Conservation (phyloP, 1,140 invertebrate genomes). For the Maconellicoccus hirsutus region DNA sequence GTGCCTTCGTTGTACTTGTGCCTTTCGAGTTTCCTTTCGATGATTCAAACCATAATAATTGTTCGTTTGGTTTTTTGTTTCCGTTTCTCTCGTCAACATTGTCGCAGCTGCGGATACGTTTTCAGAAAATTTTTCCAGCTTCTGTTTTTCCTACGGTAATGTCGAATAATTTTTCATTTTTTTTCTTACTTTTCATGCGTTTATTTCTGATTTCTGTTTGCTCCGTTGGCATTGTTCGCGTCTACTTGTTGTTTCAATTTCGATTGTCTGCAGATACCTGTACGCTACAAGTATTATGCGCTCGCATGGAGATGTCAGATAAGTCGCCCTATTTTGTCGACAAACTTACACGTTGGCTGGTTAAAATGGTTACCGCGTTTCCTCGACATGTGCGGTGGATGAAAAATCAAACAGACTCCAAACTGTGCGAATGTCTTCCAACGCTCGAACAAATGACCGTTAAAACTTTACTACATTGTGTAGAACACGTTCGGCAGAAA, state of each 20-base stretch:
- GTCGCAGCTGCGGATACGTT: neutral
- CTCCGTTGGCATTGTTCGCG: too few relatives aligned
- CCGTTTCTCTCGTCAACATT: too few relatives aligned
- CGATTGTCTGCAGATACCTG: neutral
- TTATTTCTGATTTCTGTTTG: too few relatives aligned
- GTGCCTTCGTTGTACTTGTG: too few relatives aligned
- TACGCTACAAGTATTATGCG: neutral
- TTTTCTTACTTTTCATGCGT: neutral
- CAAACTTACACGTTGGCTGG: neutral
- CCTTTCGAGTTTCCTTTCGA: too few relatives aligned
- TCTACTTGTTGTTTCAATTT: too few relatives aligned
- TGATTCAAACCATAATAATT: too few relatives aligned
- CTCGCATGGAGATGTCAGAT: neutral
- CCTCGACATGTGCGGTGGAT: neutral
- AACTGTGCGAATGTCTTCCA: neutral
- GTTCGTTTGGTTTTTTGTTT: too few relatives aligned
- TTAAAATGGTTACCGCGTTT: neutral
- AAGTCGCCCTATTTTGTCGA: neutral
- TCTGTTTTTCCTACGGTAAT: neutral
- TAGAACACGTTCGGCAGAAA: neutral
- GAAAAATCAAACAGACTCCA: neutral
- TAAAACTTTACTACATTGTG: neutral
- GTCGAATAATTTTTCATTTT: too few relatives aligned
- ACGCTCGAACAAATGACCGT: neutral
- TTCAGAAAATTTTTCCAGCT: neutral